Evolutionary conservation across 2,888 invertebrate genomes (phyloP), one percentile per base, ranked within the genome.

Genomic region (Hirudinaria manillensis): DNA sequence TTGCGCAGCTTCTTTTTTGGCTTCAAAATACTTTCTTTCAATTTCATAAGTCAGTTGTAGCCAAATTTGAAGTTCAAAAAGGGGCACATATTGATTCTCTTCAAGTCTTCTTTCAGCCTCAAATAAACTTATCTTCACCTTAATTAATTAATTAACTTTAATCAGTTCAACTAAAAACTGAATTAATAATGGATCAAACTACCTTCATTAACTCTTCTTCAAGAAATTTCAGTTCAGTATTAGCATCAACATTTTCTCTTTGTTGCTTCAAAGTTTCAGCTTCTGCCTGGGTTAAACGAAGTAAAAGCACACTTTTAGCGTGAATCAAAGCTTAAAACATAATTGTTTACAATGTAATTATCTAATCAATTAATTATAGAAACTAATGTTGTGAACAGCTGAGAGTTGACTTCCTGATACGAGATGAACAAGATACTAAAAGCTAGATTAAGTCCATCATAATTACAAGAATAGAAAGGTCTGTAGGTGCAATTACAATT

Each of bases 41-140:
- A 95, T 89, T 87, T 99, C 98, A 86, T 97, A 94, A 0, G 97
- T 98, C 70, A 94, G 88, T 84, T 98, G 95, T n/a, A 99, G 87
- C 94, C 97, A 96, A 79, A 93, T 92, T 83, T 97, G 97, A 96
- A 99, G 87, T 2, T 92, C 92, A 0, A 94, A 93, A 16, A 79
- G 75, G 16, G 78, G 78, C 29, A 75, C 24, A 24, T 74, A 70
- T 51, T 67, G 71, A n/a, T 51, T 77, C 83, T 93, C 93, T 81
- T 93, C 93, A 65, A 94, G 87, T 86, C 94, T 94, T 74, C 92
- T 92, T 86, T 95, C 94, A 0, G 94, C 93, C 21, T 93, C 89
- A 80, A 91, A 90, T 32, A 95, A 87, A 82, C 94, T 93, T 34
- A 89, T 89, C 77, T 93, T 89, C 32, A 82, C 80, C 83, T 82